phyloP scores from a whole-genome alignment of 2,113 vertebrate species.

The Dasyurus viverrinus region DNA sequence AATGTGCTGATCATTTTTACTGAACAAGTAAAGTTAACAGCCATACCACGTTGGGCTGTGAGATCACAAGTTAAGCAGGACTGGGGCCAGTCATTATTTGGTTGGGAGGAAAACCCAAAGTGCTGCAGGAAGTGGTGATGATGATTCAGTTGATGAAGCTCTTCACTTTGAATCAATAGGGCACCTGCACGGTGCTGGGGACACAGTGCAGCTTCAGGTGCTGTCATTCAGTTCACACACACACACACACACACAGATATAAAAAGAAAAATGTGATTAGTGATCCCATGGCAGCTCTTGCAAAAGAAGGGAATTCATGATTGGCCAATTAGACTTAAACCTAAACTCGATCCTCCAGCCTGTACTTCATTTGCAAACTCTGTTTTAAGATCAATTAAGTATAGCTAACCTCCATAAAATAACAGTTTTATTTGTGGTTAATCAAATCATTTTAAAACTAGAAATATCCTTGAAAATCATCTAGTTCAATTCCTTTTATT shows the following conservation, averaged over 20 bases:
- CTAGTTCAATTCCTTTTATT: not conserved
- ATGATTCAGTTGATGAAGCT: constrained; percentile 70
- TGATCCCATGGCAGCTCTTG: constrained; percentile 10
- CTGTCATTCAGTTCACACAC: constrained; percentile 73
- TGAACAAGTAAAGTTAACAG: constrained; percentile 73
- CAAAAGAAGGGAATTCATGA: not conserved
- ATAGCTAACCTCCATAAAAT: not conserved
- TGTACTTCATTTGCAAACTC: not conserved
- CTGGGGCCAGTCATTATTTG: constrained; percentile 69
- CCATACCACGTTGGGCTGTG: constrained; percentile 76
- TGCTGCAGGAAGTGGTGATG: constrained; percentile 74
- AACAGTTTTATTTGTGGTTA: not conserved
- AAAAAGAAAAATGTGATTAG: constrained; percentile 74
- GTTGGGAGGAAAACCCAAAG: constrained; percentile 67
- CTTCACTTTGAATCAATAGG: constrained; percentile 72
- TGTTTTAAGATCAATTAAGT: not conserved
- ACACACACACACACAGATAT: constrained; percentile 72
- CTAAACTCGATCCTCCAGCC: not conserved
- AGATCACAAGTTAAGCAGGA: constrained; percentile 77
- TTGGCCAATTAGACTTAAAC: not conserved
- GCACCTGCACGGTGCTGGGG: constrained; percentile 70
- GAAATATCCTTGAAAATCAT: not conserved
- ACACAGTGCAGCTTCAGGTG: constrained; percentile 75
- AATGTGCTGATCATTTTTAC: constrained; percentile 59
- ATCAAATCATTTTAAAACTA: not conserved